These are phyloP conservation scores for Lophius piscatorius DNA, from an alignment of 2,113 vertebrate species.

Conservation along the genomic window DNA sequence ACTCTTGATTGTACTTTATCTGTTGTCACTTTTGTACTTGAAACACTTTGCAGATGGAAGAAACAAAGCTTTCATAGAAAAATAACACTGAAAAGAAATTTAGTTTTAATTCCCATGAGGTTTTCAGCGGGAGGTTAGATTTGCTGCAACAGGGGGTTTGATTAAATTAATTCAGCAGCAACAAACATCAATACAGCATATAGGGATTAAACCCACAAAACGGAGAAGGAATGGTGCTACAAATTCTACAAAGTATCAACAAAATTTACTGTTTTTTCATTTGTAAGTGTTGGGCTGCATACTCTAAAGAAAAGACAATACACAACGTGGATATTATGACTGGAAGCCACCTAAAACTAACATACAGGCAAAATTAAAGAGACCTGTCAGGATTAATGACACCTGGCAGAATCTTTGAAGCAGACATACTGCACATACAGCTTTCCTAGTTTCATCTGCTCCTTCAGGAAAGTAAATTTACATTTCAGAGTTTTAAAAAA, in stretches of 20 bases:
- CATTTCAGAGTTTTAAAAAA: conserved; percentile 39
- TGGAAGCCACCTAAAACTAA: conserved; percentile 52
- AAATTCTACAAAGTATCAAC: conserved; percentile 18
- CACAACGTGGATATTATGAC: conserved; percentile 49
- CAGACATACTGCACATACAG: background rate
- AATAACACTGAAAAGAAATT: conserved; percentile 23
- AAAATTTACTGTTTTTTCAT: conserved; percentile 19
- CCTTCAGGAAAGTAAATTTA: conserved; percentile 35
- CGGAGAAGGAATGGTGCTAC: background rate
- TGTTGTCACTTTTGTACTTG: too few species aligned
- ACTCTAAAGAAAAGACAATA: conserved; percentile 24
- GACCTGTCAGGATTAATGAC: conserved; percentile 58
- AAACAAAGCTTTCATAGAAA: conserved; percentile 27
- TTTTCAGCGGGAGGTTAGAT: conserved; percentile 24
- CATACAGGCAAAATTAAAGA: conserved; percentile 53
- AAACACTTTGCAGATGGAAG: conserved; percentile 9
- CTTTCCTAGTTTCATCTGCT: conserved; percentile 25
- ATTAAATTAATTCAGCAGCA: conserved; percentile 32
- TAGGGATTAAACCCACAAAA: conserved; percentile 8
- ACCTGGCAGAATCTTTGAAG: conserved; percentile 19
- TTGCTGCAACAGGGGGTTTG: too few species aligned
- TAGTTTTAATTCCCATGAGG: conserved; percentile 21
- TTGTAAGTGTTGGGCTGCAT: conserved; percentile 37
- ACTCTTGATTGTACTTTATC: background rate
- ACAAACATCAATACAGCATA: conserved; percentile 4